Percentiles rank a stretch among this genome's conserved stretches.
These are phyloP conservation scores for Pterocles gutturalis DNA, from an alignment of 2,113 vertebrate genomes.

Conservation along the genomic window DNA sequence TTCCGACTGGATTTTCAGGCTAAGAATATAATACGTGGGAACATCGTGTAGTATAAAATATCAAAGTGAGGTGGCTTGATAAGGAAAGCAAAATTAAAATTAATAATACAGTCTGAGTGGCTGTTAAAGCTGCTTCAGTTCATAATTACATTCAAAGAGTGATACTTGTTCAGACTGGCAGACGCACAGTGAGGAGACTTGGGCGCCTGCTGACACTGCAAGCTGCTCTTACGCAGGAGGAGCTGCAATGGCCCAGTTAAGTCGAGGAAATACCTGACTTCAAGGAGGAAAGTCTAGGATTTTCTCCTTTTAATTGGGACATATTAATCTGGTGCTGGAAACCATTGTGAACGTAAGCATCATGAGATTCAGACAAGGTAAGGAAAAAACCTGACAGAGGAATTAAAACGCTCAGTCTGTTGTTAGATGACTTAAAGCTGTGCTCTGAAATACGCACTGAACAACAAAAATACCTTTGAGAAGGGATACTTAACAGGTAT, in stretches of 20 bases:
- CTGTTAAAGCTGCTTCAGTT: neutral
- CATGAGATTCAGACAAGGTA: neutral
- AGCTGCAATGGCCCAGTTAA: constrained; percentile 39
- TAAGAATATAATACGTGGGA: neutral
- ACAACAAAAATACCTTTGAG: neutral
- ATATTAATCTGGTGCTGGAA: neutral
- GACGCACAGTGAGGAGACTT: neutral
- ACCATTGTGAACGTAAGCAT: neutral
- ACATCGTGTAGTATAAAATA: neutral
- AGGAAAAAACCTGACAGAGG: neutral
- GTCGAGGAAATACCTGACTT: constrained; percentile 21
- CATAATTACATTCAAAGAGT: neutral
- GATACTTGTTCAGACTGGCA: neutral
- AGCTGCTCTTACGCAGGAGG: neutral
- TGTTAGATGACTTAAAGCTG: neutral
- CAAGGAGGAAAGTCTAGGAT: neutral
- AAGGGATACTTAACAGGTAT: neutral
- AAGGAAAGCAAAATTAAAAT: neutral
- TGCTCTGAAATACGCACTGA: neutral
- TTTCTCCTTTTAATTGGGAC: constrained; percentile 19
- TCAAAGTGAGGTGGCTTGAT: neutral
- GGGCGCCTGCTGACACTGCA: neutral
- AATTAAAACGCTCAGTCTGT: neutral
- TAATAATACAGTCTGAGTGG: neutral
- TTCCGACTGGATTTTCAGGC: neutral